Conservation (phyloP, 92 coral and sea anemone genomes). For the Isaurus tuberculatus region DNA sequence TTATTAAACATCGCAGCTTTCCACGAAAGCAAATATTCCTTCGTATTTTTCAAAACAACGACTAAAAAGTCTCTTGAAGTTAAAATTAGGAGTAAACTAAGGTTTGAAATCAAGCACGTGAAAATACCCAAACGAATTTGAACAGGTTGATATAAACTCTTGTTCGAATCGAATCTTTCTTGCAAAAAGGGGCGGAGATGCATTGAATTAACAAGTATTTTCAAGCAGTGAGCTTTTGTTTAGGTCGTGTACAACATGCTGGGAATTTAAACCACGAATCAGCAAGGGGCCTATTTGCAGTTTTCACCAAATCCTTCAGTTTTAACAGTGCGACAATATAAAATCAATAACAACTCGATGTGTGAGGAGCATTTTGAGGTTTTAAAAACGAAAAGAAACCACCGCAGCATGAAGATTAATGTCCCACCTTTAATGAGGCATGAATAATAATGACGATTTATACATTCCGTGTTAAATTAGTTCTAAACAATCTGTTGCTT, state of each 20-base stretch:
- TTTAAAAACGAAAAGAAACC: background rate
- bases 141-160: conserved; percentile 15
- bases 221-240: conserved; percentile 27
- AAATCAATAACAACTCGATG: background rate
- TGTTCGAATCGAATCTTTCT: conserved; percentile 12
- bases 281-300: background rate
- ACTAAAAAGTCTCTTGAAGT: background rate
- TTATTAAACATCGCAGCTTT: background rate
- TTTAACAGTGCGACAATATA: background rate
- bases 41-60: background rate
- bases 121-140: background rate
- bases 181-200: conserved; percentile 30
- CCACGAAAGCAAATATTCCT: background rate
- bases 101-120: background rate
- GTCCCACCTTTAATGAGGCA: conserved; percentile 29
- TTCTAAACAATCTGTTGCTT: conserved; percentile 21
- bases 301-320: background rate
- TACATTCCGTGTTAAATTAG: conserved; percentile 3
- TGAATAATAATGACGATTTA: conserved; percentile 4
- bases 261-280: conserved; percentile 19
- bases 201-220: conserved; percentile 29
- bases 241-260: conserved; percentile 36
- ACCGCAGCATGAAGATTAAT: background rate
- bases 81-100: background rate
- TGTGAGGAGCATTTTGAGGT: background rate